A percentile compares a stretch with the other conserved stretches of the same genome.
These are phyloP conservation scores for Drosophila nigromelanica DNA, from an alignment of 1,140 invertebrate species.

Conservation along the genomic window DNA sequence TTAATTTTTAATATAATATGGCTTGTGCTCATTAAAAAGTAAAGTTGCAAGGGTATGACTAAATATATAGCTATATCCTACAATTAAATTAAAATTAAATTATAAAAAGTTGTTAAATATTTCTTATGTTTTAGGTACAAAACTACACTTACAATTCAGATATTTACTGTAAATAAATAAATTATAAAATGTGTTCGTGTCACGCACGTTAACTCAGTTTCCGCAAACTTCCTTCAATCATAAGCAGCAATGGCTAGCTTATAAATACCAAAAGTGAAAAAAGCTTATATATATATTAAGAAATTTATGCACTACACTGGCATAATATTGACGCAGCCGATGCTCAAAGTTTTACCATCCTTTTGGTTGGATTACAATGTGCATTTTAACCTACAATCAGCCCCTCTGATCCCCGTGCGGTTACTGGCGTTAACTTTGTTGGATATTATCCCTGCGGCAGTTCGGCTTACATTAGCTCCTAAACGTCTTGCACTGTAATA, in stretches of 20 bases:
- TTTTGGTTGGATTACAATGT: constrained; percentile 14
- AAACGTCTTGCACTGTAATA: constrained; percentile 48
- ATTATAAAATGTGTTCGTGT: too few relatives aligned
- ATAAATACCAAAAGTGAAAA: constrained; percentile 24
- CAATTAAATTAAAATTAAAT: neutral
- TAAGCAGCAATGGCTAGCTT: constrained; percentile 38
- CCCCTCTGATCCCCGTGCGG: neutral
- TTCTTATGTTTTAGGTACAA: neutral
- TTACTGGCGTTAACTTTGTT: constrained; percentile 42
- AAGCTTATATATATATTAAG: neutral
- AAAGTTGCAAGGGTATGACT: too few relatives aligned
- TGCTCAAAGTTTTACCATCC: constrained; percentile 35
- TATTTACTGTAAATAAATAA: too few relatives aligned
- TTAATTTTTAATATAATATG: too few relatives aligned
- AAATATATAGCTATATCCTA: too few relatives aligned
- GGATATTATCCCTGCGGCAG: constrained; percentile 33
- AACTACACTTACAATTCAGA: too few relatives aligned
- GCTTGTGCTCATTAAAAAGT: too few relatives aligned
- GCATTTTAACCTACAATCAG: neutral
- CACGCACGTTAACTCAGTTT: neutral
- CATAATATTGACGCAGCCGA: constrained; percentile 41
- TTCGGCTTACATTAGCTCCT: constrained; percentile 41
- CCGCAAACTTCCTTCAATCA: neutral
- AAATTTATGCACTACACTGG: constrained; percentile 54
- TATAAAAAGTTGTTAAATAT: neutral